Conservation (phyloP, 2,113 vertebrate genomes). For the Trematomus loennbergii region DNA sequence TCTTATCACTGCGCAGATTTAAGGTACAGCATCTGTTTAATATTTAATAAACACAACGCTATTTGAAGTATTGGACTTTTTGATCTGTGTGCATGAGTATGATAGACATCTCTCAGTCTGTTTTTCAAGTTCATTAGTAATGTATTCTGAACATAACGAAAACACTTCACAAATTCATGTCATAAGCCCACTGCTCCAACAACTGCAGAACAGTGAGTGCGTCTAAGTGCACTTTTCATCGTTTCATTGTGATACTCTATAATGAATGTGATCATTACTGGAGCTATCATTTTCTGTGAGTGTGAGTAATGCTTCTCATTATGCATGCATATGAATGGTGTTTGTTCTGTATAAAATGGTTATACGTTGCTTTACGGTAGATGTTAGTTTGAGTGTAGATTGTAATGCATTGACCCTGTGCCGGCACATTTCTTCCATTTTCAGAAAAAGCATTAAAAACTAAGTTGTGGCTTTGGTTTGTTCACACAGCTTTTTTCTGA, state of each 20-base stretch:
- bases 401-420: neutral
- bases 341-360: too few species aligned
- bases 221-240: conserved; percentile 23
- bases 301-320: neutral
- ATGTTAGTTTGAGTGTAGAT: too few species aligned
- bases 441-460: too few species aligned
- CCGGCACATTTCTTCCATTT: neutral
- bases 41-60: neutral
- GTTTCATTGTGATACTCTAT: conserved; percentile 4
- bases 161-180: neutral
- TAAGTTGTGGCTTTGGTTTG: too few species aligned
- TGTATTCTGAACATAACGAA: neutral
- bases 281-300: conserved; percentile 16
- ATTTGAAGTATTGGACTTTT: neutral
- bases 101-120: neutral
- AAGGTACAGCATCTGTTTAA: too few species aligned
- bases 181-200: conserved; percentile 3
- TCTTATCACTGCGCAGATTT: too few species aligned
- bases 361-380: too few species aligned
- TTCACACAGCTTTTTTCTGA: too few species aligned
- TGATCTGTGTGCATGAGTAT: neutral
- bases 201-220: conserved; percentile 1
- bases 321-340: too few species aligned
- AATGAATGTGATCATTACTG: conserved; percentile 7
- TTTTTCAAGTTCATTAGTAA: neutral